These are phyloP conservation scores for Typhlichthys subterraneus DNA, from an alignment of 2,797 vertebrate species.

Conservation along the genomic window DNA sequence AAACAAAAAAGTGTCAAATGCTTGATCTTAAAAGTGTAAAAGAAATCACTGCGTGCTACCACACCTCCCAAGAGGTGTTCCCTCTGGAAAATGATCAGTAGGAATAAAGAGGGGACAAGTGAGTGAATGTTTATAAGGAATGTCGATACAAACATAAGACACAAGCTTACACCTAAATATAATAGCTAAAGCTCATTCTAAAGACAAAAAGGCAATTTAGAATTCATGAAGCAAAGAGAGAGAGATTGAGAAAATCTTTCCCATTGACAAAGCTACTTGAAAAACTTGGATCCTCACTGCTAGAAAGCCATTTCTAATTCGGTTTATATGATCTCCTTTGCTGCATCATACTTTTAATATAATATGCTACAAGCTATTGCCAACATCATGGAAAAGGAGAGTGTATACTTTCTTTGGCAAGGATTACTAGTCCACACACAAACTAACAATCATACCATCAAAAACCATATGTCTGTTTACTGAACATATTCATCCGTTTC, in stretches of 20 bases:
- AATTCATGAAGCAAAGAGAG: conserved; percentile 35
- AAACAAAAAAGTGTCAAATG: conserved; percentile 57
- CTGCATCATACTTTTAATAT: background rate
- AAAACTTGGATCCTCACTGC: too few relatives aligned
- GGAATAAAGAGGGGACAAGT: conserved; percentile 19
- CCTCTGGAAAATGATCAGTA: conserved; percentile 23
- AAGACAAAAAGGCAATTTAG: conserved; percentile 54
- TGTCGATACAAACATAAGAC: conserved; percentile 36
- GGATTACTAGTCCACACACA: background rate
- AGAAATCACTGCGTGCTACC: conserved; percentile 21
- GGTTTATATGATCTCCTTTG: conserved; percentile 17
- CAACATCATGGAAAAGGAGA: background rate
- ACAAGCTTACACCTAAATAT: conserved; percentile 17
- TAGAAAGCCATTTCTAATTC: conserved; percentile 3
- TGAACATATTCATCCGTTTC: conserved; percentile 13
- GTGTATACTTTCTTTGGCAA: background rate
- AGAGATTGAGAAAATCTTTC: conserved; percentile 31
- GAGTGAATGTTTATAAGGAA: conserved; percentile 44
- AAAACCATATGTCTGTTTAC: conserved; percentile 6
- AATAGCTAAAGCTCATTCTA: conserved; percentile 32
- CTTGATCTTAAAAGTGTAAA: conserved; percentile 36
- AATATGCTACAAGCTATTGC: background rate
- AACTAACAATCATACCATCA: background rate
- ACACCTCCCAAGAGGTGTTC: conserved; percentile 14
- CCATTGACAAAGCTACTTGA: conserved; percentile 37